Base-by-base conservation (phyloP, 2,888 invertebrate species). In the Lithophane socia region DNA sequence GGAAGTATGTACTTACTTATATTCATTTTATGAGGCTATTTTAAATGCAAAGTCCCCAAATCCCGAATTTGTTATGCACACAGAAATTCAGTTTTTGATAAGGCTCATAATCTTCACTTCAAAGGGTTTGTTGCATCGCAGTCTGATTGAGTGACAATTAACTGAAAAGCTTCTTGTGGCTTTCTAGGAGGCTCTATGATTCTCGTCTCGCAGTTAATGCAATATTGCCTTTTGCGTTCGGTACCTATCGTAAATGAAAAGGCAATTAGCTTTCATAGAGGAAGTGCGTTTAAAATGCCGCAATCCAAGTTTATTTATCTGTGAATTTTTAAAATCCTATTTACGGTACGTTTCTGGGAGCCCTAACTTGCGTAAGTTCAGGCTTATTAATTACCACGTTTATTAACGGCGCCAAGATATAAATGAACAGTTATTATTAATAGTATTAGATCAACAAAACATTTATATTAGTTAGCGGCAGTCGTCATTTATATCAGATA, bases 401-500 rank as follows among this genome's bases (percentile, higher is more conserved):
- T 67, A 67, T 29, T 5, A 67, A 44, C 16, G 24, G 13, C 37
- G 18, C 42, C 21, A n/a, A 60, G 37, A 42, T 47, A 18, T 64
- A 65, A 75, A 52, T 29, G 12, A 47, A 42, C 54, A 63, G 24
- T 63, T 76, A 54, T 52, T 24, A 21, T 54, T 63, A 21, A 54
- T 63, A 21, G 54, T 16, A 49, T 9, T 37, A 66, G 49, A 67
- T 60, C 44, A 73, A 78, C 24, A 52, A 56, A 65, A 54, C 56
- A 64, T 80, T 49, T 56, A 47, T 58, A 63, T 13, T 18, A 65
- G 37, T 24, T 56, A 83, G 37, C 65, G 29, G 1, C 29, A 29
- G 29, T 29, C 29, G 29, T 29, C 56, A 64, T 80, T 49, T 56
- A 47, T 58, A 63, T 13, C n/a, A 65, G 37, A 29, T 56, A 83